A percentile compares a stretch with the other conserved stretches of the same genome.
Evolutionary conservation across 1,140 invertebrate species (phyloP).

Genomic region (Drosophila prosaltans): DNA sequence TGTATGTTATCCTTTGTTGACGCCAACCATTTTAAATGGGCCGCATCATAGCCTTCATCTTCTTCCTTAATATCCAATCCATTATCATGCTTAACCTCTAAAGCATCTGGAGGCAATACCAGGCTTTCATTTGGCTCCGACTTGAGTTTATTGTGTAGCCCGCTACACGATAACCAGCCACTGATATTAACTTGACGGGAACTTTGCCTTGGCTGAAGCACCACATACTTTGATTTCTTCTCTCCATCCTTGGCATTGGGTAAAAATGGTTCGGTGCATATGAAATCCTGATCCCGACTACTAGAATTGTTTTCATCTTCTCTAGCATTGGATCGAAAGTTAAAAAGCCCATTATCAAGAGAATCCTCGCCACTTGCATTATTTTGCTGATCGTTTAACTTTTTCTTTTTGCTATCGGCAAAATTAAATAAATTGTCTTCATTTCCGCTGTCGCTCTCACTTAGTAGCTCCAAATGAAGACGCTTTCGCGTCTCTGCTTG

Average conservation of each 20-base stretch:
- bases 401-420: conserved; percentile 44
- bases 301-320: conserved; percentile 8
- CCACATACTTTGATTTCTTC: conserved; percentile 54
- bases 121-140: conserved; percentile 24
- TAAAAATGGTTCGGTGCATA: conserved; percentile 43
- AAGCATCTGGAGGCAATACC: not conserved
- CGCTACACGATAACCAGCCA: conserved; percentile 69
- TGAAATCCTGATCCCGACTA: conserved; percentile 33
- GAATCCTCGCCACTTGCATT: conserved; percentile 11
- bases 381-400: not conserved
- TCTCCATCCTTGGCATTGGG: not conserved
- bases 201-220: conserved; percentile 43
- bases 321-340: conserved; percentile 23
- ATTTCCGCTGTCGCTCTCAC: conserved; percentile 65
- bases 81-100: conserved; percentile 8
- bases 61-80: conserved; percentile 32
- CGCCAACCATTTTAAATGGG: conserved; percentile 53
- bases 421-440: conserved; percentile 66
- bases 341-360: conserved; percentile 41
- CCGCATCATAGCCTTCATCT: not conserved
- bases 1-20: conserved; percentile 56
- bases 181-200: conserved; percentile 50
- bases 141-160: conserved; percentile 49
- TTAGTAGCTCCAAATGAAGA: conserved; percentile 34
- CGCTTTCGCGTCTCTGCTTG: conserved; percentile 52